Evolutionary conservation across 2,113 vertebrate genomes (phyloP).

Genomic region (Rattus rattus): DNA sequence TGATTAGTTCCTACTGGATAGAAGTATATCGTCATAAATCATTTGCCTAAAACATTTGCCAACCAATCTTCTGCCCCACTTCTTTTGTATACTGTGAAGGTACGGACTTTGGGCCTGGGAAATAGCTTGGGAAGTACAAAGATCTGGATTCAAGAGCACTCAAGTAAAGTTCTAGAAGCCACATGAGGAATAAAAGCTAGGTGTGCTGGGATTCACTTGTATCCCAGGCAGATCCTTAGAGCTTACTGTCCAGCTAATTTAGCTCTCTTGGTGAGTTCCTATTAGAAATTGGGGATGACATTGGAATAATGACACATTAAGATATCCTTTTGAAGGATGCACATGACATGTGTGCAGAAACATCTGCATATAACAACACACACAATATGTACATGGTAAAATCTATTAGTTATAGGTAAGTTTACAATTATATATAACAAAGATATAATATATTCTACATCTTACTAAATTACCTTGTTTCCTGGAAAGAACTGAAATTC

Average conservation of each 20-base stretch:
- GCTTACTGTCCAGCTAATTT: neutral
- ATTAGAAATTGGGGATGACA: neutral
- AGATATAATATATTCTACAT: neutral
- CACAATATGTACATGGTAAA: neutral
- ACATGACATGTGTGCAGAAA: neutral
- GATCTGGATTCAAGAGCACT: neutral
- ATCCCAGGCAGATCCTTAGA: no score
- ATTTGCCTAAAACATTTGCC: slow-evolving; percentile 95
- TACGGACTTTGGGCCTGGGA: slow-evolving; percentile 77
- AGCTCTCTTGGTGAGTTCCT: neutral
- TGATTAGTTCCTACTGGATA: slow-evolving; percentile 95
- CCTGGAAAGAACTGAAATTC: neutral
- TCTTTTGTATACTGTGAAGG: slow-evolving; percentile 94
- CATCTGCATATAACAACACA: no score
- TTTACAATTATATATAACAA: neutral
- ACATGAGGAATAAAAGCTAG: neutral
- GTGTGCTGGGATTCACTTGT: no score
- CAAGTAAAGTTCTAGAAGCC: neutral
- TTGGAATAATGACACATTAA: neutral
- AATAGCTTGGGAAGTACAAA: neutral
- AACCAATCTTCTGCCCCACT: slow-evolving; percentile 95
- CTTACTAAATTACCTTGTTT: neutral
- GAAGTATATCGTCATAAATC: slow-evolving; percentile 95
- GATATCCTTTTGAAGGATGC: no score
- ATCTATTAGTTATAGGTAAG: neutral